Evolutionary conservation across 2,888 invertebrate genomes (phyloP).

Genomic region (Clunio marinus): DNA sequence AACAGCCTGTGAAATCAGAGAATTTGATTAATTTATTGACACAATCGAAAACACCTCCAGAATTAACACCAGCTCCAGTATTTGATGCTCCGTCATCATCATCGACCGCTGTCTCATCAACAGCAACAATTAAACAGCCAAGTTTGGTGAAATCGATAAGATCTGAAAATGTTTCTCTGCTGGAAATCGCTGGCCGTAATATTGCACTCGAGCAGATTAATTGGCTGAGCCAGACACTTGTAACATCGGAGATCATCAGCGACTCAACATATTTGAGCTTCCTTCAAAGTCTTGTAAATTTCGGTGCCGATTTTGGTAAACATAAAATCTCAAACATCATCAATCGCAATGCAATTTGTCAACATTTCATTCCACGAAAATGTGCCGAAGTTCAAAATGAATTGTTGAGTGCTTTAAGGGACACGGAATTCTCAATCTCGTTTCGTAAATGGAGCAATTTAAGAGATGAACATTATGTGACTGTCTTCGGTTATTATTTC

Average conservation of each 20-base stretch:
- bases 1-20: slow-evolving; percentile 1
- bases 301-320: slow-evolving; percentile 40
- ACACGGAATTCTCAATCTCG: slow-evolving; percentile 29
- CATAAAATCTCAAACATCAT: slow-evolving; percentile 35
- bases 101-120: slow-evolving; percentile 3
- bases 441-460: slow-evolving; percentile 8
- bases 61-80: slow-evolving; percentile 19
- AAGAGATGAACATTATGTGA: slow-evolving; percentile 11
- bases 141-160: not conserved
- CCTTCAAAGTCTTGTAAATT: slow-evolving; percentile 39
- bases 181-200: not conserved
- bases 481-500: slow-evolving; percentile 30
- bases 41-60: not conserved
- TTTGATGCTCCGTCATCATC: not conserved
- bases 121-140: not conserved
- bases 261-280: slow-evolving; percentile 35
- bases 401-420: not conserved
- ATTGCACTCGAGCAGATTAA: slow-evolving; percentile 24
- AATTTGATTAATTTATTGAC: not conserved
- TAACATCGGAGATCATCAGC: slow-evolving; percentile 31
- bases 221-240: slow-evolving; percentile 22
- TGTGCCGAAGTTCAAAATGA: not conserved
- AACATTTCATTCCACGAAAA: slow-evolving; percentile 18
- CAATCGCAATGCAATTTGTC: slow-evolving; percentile 14
- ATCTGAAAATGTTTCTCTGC: not conserved